Base-by-base conservation (phyloP, 1,140 invertebrate genomes). In the Ostrea denselamellosa region DNA sequence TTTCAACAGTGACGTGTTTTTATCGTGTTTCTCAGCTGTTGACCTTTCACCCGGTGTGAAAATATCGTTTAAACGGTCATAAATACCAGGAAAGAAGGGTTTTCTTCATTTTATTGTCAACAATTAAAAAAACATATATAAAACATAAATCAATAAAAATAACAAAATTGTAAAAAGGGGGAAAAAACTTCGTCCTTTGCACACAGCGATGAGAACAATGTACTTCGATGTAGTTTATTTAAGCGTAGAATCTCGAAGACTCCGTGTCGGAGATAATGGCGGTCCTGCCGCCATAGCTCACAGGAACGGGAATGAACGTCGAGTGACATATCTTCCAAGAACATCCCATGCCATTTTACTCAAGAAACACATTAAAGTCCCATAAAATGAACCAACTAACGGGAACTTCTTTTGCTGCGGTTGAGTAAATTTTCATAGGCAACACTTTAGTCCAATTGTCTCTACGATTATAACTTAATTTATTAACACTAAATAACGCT, bases 41-140 rank as follows among this genome's bases (percentile, higher is more conserved):
- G 9, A 77, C 68, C 22, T 77, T 77, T 77, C 68, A 77, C 25
- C 68, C 68, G 58, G 68, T 77, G 68, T 77, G 25, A 77, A 34
- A 34, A 10, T 77, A 10, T 28, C 22, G 68, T 77, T 77, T 77
- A 77, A 77, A 77, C 25, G 68, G 68, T 28, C 68, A 71, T 71
- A 71, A 71, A 71, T 71, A 71, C 68, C 4, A 34, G 8, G 68
- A 44, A 28, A 77, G 28, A 25, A 77, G 28, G 68, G 22, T 25
- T 12, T 77, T 77, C 9, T 77, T 28, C 68, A 77, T 77, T 77
- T 77, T 77, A 77, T 77, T 77, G 68, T 28, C 68, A 77, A 77
- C 68, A 77, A 17, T 28, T 77, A 77, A 77, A 77, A 28, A 22
- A 62, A n/a, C 17, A 17, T 62, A 10, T 77, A 44, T 28, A 77